Evolutionary conservation across 2,888 invertebrate species (phyloP).

Genomic region (Ochropacha duplaris): DNA sequence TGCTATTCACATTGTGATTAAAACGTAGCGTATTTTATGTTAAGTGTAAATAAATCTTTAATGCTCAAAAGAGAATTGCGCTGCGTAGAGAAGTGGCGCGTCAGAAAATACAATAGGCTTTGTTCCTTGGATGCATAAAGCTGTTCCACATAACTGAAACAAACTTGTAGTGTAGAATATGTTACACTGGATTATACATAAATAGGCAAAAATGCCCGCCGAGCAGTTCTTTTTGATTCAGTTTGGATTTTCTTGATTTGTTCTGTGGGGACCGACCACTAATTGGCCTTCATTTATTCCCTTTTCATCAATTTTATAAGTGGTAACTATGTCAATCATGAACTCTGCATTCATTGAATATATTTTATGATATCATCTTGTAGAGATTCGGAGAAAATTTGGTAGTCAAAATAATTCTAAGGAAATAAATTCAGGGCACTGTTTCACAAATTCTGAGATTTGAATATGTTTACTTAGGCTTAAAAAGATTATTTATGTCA

Average conservation of each 20-base stretch:
- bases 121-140: conserved; percentile 14
- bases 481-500: too few relatives aligned
- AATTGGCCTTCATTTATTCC: background rate
- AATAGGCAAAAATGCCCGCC: background rate
- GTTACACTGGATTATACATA: background rate
- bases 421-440: too few relatives aligned
- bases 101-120: conserved; percentile 13
- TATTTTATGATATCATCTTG: too few relatives aligned
- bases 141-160: background rate
- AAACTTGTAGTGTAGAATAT: background rate
- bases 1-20: background rate
- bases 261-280: background rate
- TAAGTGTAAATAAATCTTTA: conserved; percentile 1
- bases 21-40: background rate
- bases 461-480: too few relatives aligned
- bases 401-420: too few relatives aligned
- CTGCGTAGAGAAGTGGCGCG: conserved; percentile 13
- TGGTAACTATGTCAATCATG: background rate
- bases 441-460: too few relatives aligned
- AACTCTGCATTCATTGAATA: background rate
- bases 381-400: too few relatives aligned
- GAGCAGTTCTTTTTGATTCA: background rate
- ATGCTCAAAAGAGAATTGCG: conserved; percentile 6
- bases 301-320: background rate
- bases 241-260: background rate